Evolutionary conservation across 23 tunicate genomes (phyloP).

Genomic region (Trididemnum miniatum): DNA sequence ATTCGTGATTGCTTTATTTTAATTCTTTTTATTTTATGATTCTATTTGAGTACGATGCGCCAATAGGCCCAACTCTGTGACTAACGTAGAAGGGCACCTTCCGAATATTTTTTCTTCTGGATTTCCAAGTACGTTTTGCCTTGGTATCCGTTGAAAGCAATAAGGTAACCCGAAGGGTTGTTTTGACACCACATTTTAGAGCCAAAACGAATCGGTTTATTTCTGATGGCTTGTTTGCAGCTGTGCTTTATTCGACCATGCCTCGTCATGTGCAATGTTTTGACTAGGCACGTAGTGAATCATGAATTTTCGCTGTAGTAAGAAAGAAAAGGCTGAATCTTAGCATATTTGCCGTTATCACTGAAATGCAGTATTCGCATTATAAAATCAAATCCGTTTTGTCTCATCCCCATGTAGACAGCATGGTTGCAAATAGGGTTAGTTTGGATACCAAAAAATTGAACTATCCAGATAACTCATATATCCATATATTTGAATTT

Average conservation of each 20-base stretch:
- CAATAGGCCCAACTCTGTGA: too few species aligned
- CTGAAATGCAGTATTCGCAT: neutral
- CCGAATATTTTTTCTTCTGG: too few species aligned
- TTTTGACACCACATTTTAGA: neutral
- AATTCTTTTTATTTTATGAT: too few species aligned
- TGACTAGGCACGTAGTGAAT: neutral
- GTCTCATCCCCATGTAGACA: neutral
- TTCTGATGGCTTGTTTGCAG: slow-evolving; percentile 5
- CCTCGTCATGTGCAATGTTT: slow-evolving; percentile 1
- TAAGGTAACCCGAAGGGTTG: neutral
- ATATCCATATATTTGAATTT: too few species aligned
- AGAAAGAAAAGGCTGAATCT: neutral
- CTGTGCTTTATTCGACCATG: slow-evolving; percentile 6
- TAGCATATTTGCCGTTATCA: neutral
- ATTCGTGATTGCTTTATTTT: too few species aligned
- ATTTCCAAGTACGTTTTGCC: neutral
- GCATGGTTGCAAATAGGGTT: neutral
- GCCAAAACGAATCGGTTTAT: slow-evolving; percentile 1
- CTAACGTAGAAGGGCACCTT: too few species aligned
- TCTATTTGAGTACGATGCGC: too few species aligned
- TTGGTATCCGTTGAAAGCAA: neutral
- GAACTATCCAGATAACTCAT: too few species aligned
- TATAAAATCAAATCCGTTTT: neutral
- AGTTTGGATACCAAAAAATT: too few species aligned
- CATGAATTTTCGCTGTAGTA: neutral